Evolutionary conservation across 1,140 invertebrate genomes (phyloP), one percentile per base, ranked within the genome.

Genomic region (Luehdorfia chinensis): DNA sequence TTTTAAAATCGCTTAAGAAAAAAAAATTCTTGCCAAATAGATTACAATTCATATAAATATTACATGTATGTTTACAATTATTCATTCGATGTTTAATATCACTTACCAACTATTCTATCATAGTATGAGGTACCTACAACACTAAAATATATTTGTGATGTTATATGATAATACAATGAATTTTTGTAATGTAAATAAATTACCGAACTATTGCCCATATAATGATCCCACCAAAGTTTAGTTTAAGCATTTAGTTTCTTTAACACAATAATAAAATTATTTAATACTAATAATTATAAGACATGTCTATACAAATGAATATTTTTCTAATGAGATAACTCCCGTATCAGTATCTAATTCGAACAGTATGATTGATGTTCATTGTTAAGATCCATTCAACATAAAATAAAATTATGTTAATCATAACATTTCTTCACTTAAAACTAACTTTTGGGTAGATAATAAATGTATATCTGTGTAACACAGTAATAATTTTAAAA

Each of bases 181-280:
- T n/a, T n/a, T n/a, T n/a, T n/a, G n/a, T n/a, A n/a, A n/a, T n/a
- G n/a, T n/a, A n/a, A n/a, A n/a, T n/a, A n/a, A 47, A 25, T 60
- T 58, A 71, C 72, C 67, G 69, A 77, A 77, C 64, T 77, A 74
- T 65, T 74, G 77, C 67, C 72, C 67, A 80, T 71, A 61, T 77
- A 76, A 79, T 62, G 78, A 85, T 81, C 81, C 81, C 81, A 85
- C 81, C 81, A 85, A 85, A 85, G 81, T 58, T 79, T 85, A 85
- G 74, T 65, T 59, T 85, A 85, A 85, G 78, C 61, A 39, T 69
- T 76, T 81, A 81, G 65, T 63, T 67, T 63, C 55, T 52, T n/a
- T 58, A 36, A 52, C 33, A 53, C 47, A 27, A 60, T 67, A 64
- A 54, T 59, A 59, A 58, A 47, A 50, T 50, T 43, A 43, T 43